Conservation (phyloP, 2,888 invertebrate species). For the Leptopilina myrica region DNA sequence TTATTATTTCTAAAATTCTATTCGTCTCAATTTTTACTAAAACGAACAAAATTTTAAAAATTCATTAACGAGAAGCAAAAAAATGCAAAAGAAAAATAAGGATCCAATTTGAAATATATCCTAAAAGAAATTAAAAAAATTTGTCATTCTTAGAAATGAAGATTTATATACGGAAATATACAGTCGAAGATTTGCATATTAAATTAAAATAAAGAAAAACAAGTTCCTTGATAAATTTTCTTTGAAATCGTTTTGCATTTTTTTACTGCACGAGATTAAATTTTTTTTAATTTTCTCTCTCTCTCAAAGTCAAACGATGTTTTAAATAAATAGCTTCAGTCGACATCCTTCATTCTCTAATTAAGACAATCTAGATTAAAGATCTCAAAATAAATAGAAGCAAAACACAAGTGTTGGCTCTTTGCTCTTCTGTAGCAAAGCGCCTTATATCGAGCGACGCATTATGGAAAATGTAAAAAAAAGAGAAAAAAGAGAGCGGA, state of each 20-base stretch:
- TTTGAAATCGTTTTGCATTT: not conserved
- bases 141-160: too few relatives aligned
- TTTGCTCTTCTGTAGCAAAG: constrained; percentile 2
- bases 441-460: constrained; percentile 63
- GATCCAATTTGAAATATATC: too few relatives aligned
- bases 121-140: too few relatives aligned
- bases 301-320: not conserved
- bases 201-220: too few relatives aligned
- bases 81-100: too few relatives aligned
- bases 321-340: constrained; percentile 5
- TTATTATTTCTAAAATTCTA: not conserved
- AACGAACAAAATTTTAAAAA: not conserved
- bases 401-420: not conserved
- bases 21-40: not conserved
- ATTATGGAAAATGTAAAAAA: constrained; percentile 63
- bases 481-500: constrained; percentile 38
- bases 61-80: not conserved
- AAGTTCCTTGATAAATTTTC: not conserved
- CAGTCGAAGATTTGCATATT: too few relatives aligned
- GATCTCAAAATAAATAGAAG: constrained; percentile 37
- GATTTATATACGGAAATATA: too few relatives aligned
- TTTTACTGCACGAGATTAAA: not conserved
- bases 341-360: not conserved
- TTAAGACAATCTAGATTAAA: constrained; percentile 24
- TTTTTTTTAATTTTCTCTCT: not conserved